A percentile compares a stretch with the other conserved stretches of the same genome.
Evolutionary conservation across 1,140 invertebrate species (phyloP).

Genomic region (Diploscapter pachys): DNA sequence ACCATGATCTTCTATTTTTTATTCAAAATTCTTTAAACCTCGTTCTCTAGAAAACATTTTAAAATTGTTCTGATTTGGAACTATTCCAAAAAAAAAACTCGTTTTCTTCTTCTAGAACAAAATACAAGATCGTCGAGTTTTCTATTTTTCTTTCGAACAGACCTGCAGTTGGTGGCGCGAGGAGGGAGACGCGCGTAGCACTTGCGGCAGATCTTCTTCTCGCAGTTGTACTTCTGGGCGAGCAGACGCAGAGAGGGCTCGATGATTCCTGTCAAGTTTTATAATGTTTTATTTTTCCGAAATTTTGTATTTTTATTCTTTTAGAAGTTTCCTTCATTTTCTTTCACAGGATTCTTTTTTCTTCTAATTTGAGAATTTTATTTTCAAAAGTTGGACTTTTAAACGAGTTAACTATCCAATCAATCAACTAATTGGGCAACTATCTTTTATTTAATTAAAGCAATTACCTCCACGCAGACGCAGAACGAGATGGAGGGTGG

Average conservation of each 20-base stretch:
- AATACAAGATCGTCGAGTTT: no score
- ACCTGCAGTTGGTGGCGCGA: conserved; percentile 87
- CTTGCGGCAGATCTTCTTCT: conserved; percentile 99
- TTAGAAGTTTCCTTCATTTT: not conserved
- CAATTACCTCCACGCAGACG: conserved; percentile 67
- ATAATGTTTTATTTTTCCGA: no score
- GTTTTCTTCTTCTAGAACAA: no score
- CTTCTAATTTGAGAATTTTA: not conserved
- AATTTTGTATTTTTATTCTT: not conserved
- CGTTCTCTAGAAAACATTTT: no score
- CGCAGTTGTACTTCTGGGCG: conserved; percentile 98
- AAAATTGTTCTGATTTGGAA: no score
- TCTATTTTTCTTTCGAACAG: no score
- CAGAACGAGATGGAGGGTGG: conserved; percentile 70
- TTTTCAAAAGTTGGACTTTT: not conserved
- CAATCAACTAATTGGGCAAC: not conserved
- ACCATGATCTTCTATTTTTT: no score
- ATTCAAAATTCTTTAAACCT: no score
- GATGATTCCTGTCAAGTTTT: conserved; percentile 71
- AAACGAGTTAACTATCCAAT: not conserved
- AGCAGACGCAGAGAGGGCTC: conserved; percentile 91
- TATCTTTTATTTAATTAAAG: not conserved
- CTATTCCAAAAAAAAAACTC: no score
- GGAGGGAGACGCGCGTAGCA: conserved; percentile 98
- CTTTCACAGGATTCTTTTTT: not conserved